phyloP scores from a whole-genome alignment of 2,113 vertebrate genomes.

The Psammodynastes pulverulentus region DNA sequence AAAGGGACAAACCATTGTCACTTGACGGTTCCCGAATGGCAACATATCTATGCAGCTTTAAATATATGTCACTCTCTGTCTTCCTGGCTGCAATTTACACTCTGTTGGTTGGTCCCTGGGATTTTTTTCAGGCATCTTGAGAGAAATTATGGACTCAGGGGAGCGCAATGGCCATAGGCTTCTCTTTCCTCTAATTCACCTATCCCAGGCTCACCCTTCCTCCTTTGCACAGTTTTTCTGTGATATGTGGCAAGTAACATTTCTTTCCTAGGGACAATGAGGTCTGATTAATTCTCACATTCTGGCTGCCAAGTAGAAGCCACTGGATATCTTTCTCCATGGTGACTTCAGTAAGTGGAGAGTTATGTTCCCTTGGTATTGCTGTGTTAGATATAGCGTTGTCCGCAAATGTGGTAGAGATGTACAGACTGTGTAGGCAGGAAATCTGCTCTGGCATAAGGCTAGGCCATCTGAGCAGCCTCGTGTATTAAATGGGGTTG shows the following conservation, averaged over 20 bases:
- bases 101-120: constrained; percentile 8
- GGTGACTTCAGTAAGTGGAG: neutral
- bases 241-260: neutral
- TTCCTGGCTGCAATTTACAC: constrained; percentile 11
- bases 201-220: neutral
- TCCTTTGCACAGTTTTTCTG: neutral
- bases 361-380: neutral
- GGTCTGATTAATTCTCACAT: neutral
- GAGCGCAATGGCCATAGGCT: neutral
- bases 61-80: constrained; percentile 21
- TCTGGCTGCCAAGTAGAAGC: neutral
- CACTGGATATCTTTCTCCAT: neutral
- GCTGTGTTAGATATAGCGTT: neutral
- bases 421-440: neutral
- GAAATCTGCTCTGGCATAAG: neutral
- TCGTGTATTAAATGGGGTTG: neutral
- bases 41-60: constrained; percentile 22
- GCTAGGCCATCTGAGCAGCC: too few relatives aligned
- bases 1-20: constrained; percentile 20
- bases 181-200: neutral
- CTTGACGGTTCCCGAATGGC: constrained; percentile 18
- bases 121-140: constrained; percentile 20
- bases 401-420: neutral
- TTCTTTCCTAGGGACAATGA: neutral
- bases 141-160: constrained; percentile 22